A percentile compares a stretch with the other conserved stretches of the same genome.
Evolutionary conservation across 2,888 invertebrate genomes (phyloP).

Genomic region (Spilosoma lubricipeda): DNA sequence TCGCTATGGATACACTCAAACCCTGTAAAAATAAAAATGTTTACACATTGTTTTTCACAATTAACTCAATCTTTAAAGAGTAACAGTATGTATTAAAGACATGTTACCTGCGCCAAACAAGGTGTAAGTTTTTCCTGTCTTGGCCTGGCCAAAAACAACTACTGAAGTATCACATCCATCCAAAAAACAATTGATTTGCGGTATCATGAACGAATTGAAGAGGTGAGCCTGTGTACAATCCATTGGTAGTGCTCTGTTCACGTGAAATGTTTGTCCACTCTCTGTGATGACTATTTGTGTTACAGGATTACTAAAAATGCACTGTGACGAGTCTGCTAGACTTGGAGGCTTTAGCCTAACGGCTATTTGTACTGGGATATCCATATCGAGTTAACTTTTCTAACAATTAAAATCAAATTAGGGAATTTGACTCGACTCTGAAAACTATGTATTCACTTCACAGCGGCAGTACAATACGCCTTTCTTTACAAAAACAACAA

Average conservation of each 20-base stretch:
- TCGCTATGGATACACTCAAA: slow-evolving; percentile 87
- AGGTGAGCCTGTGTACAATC: slow-evolving; percentile 88
- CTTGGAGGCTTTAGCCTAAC: slow-evolving; percentile 88
- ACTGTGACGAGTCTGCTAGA: slow-evolving; percentile 84
- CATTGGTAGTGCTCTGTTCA: slow-evolving; percentile 83
- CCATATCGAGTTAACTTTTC: slow-evolving; percentile 79
- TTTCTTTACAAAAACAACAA: background rate
- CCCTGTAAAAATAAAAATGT: slow-evolving; percentile 65
- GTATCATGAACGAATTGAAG: slow-evolving; percentile 88
- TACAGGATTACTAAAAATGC: slow-evolving; percentile 87
- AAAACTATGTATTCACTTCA: background rate
- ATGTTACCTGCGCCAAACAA: slow-evolving; percentile 89
- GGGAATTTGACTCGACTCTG: background rate
- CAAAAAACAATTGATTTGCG: slow-evolving; percentile 88
- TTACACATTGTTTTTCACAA: background rate
- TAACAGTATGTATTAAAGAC: background rate
- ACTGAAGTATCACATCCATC: slow-evolving; percentile 92
- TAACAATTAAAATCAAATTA: background rate
- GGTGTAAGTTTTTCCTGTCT: slow-evolving; percentile 91
- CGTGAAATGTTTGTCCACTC: slow-evolving; percentile 86
- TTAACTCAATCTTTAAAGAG: background rate
- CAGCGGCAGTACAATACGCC: background rate
- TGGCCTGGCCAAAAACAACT: slow-evolving; percentile 89
- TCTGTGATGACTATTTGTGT: slow-evolving; percentile 87
- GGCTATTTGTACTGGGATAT: slow-evolving; percentile 91